phyloP scores from a whole-genome alignment of 2,888 invertebrate species.

The Patella ulyssiponensis region DNA sequence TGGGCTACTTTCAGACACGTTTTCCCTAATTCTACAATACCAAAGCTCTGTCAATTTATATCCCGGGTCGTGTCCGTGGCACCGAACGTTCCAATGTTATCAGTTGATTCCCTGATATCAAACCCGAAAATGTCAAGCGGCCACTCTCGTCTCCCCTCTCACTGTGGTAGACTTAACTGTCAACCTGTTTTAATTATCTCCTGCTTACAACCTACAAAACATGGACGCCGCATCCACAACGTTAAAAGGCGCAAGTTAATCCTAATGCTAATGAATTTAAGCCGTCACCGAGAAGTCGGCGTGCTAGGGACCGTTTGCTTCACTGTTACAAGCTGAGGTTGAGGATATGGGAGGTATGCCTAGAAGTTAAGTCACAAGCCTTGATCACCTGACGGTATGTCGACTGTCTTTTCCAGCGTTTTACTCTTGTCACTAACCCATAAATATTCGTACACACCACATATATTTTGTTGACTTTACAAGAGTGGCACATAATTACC shows the following conservation, averaged over 20 bases:
- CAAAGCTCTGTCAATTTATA: too few species aligned
- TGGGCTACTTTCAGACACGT: too few species aligned
- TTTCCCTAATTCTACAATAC: too few species aligned
- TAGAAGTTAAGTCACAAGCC: neutral
- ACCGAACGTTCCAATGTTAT: too few species aligned
- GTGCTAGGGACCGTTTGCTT: neutral
- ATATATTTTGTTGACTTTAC: neutral
- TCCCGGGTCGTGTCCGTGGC: too few species aligned
- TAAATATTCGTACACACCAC: neutral
- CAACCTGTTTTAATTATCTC: too few species aligned
- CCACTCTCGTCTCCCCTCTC: too few species aligned
- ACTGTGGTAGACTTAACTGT: too few species aligned
- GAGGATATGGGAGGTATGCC: neutral
- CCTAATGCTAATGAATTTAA: slow-evolving; percentile 4
- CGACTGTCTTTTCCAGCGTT: neutral
- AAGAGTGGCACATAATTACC: neutral
- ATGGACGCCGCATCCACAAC: slow-evolving; percentile 6
- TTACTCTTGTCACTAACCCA: too few species aligned
- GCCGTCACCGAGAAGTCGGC: neutral
- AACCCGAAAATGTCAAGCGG: too few species aligned
- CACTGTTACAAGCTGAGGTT: neutral
- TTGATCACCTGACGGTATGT: neutral
- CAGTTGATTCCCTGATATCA: too few species aligned
- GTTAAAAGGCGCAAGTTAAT: slow-evolving; percentile 11
- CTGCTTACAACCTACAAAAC: too few species aligned